These are phyloP conservation scores for Leucophenga montana DNA, from an alignment of 2,888 invertebrate genomes.

Conservation along the genomic window DNA sequence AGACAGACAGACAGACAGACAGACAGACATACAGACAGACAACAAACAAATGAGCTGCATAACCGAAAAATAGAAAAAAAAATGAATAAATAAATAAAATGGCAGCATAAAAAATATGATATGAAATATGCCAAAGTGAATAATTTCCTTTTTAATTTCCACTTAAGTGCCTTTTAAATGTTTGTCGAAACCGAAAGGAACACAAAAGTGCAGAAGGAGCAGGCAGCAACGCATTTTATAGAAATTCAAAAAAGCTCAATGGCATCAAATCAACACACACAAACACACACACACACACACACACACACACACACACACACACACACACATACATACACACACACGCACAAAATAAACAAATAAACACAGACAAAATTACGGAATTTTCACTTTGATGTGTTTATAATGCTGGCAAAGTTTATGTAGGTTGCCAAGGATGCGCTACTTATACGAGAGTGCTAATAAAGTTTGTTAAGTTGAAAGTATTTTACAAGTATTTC, in stretches of 20 bases:
- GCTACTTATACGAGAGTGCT: too few species aligned
- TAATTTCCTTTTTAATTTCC: slow-evolving; percentile 70
- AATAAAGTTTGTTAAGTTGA: too few species aligned
- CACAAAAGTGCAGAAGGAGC: neutral
- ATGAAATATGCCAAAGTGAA: slow-evolving; percentile 67
- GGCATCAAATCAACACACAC: too few species aligned
- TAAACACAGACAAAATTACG: neutral
- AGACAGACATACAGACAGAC: too few species aligned
- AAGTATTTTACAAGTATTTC: too few species aligned
- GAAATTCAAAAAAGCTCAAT: slow-evolving; percentile 31
- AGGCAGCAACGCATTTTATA: slow-evolving; percentile 39
- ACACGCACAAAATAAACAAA: slow-evolving; percentile 19
- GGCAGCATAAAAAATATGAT: slow-evolving; percentile 13
- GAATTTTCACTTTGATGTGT: slow-evolving; percentile 16
- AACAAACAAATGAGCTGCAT: slow-evolving; percentile 3
- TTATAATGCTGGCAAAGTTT: too few species aligned
- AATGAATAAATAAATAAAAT: too few species aligned
- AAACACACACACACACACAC: too few species aligned
- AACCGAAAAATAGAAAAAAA: too few species aligned
- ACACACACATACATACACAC: slow-evolving; percentile 6
- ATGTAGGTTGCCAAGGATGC: too few species aligned
- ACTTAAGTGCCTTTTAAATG: slow-evolving; percentile 70
- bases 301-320: neutral
- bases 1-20: too few species aligned
- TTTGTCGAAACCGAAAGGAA: slow-evolving; percentile 1